Evolutionary conservation across 2,888 invertebrate species (phyloP), one percentile per base, ranked within the genome.

Genomic region (Cistogaster globosa): DNA sequence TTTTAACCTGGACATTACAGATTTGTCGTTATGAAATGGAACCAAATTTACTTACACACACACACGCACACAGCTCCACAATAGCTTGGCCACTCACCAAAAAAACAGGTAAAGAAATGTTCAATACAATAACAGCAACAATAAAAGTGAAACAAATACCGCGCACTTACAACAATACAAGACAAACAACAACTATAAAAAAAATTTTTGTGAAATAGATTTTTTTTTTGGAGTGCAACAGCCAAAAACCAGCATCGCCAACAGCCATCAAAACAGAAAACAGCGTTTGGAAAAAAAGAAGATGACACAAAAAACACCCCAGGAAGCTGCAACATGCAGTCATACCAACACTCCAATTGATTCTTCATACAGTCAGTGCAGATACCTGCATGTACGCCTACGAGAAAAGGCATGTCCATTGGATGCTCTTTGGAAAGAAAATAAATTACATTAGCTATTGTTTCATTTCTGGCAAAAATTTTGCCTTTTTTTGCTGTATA

Each of bases 1-100:
- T 67, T 60, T 77, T 65, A 82, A 83, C 71, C 76, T 77, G 78
- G 83, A 81, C 85, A 86, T 85, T 85, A 85, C 85, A 82, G 85
- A 85, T 85, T 86, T 86, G 86, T 86, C 86, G 86, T 83, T 80
- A 71, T 45, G 83, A 86, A 86, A 86, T 79, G 80, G 79, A 86
- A 83, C 77, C 76, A 83, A 65, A 71, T 62, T 18, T 51, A 80
- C 42, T 62, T 36, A 80, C 38, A 74, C 45, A 55, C 62, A 60
- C 42, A 22, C 20, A 65, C 38, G 36, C 16, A 57, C 18, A 32
- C 74, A 58, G 9, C 38, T 14, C 16, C 22, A 7, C 14, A 18
- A n/a, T 62, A 11, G 38, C 42, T 38, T 38, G 22, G 16, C 32
- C 20, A 69, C 45, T 71, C 42, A 71, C 79, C 79, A 77, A 81